A percentile compares a stretch with the other conserved stretches of the same genome.
Evolutionary conservation across 2,113 vertebrate species (phyloP).

Genomic region (Onychorhynchus coronatus): DNA sequence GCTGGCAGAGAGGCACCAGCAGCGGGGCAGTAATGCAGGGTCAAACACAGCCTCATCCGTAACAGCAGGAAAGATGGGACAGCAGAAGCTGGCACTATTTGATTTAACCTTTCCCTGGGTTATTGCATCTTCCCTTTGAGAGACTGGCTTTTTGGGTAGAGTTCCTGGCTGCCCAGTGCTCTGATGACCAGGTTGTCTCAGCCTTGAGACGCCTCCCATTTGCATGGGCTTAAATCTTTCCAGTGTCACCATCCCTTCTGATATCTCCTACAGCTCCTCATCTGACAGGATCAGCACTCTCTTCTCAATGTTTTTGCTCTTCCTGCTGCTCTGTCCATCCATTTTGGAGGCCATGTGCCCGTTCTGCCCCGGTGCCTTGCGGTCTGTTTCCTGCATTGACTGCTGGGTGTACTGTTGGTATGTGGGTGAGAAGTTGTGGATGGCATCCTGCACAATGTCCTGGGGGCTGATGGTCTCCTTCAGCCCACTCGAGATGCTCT

Average conservation of each 20-base stretch:
- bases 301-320: conserved; percentile 84
- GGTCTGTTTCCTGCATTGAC: conserved; percentile 86
- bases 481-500: conserved; percentile 93
- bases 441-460: conserved; percentile 92
- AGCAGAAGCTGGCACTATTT: neutral
- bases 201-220: neutral
- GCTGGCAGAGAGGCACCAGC: neutral
- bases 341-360: conserved; percentile 53
- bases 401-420: conserved; percentile 93
- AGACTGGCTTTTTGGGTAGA: neutral
- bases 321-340: conserved; percentile 3
- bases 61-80: neutral
- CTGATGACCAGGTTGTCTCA: neutral
- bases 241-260: neutral
- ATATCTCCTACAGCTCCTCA: conserved; percentile 81
- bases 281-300: conserved; percentile 88
- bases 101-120: neutral
- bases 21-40: neutral
- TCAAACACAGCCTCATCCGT: neutral
- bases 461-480: conserved; percentile 93
- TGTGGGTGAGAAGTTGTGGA: conserved; percentile 88
- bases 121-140: neutral
- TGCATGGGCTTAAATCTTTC: neutral
- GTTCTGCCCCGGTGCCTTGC: conserved; percentile 48
- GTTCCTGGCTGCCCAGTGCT: neutral